Evolutionary conservation across 2,888 invertebrate species (phyloP).

Genomic region (Conomelus anceps): DNA sequence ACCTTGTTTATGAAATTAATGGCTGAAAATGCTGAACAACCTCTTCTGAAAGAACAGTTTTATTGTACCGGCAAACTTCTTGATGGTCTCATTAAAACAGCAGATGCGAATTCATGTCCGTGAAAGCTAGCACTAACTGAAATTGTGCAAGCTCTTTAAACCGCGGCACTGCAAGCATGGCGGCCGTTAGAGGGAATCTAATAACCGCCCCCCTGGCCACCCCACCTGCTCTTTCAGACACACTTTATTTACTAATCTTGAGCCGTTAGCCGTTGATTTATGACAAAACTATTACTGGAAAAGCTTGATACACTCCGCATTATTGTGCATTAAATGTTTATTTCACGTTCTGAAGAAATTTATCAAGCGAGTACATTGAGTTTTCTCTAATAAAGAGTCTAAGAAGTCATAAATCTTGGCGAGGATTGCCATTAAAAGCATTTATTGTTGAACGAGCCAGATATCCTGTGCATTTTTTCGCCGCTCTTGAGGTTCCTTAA

Average conservation of each 20-base stretch:
- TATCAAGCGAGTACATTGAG: background rate
- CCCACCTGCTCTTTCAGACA: background rate
- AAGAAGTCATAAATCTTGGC: background rate
- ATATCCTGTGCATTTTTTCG: background rate
- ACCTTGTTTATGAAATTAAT: background rate
- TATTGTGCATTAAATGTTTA: background rate
- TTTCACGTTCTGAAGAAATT: background rate
- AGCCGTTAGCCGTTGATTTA: background rate
- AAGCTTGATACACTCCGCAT: background rate
- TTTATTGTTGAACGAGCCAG: background rate
- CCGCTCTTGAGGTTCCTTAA: background rate
- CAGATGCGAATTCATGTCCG: background rate
- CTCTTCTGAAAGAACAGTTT: background rate
- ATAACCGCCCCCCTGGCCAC: background rate
- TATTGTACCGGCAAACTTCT: background rate
- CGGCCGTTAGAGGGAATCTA: background rate
- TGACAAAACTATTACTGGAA: background rate
- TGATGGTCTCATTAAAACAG: background rate
- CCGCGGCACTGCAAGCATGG: background rate
- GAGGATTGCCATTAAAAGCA: background rate
- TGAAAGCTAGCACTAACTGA: background rate
- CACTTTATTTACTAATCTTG: background rate
- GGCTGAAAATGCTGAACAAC: background rate
- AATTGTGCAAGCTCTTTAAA: background rate
- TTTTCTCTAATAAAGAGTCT: background rate